phyloP scores from a whole-genome alignment of 2,888 invertebrate genomes.

The Hydroisotoma schaefferi region DNA sequence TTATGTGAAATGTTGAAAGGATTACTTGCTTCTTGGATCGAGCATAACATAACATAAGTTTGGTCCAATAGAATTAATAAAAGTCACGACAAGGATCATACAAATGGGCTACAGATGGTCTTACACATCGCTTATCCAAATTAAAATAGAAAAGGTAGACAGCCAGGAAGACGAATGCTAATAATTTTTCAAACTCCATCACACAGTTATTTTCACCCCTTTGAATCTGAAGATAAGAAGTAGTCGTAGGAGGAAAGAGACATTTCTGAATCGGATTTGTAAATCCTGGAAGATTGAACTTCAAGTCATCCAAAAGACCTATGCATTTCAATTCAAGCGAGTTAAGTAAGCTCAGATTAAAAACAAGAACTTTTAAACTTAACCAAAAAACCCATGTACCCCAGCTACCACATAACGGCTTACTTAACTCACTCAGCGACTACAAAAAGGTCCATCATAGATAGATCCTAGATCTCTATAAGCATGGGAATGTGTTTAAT shows the following conservation, averaged over 20 bases:
- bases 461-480: too few species aligned
- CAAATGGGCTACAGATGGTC: conserved; percentile 26
- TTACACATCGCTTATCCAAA: not conserved
- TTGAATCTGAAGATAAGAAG: too few species aligned
- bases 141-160: conserved; percentile 3
- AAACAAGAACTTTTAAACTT: too few species aligned
- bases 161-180: too few species aligned
- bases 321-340: too few species aligned
- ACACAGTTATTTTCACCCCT: not conserved
- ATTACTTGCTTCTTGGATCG: too few species aligned
- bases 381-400: too few species aligned
- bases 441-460: too few species aligned
- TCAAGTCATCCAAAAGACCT: not conserved
- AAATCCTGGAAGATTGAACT: conserved; percentile 7
- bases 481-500: not conserved
- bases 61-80: conserved; percentile 44
- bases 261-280: not conserved
- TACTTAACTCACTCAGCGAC: too few species aligned
- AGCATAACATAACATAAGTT: conserved; percentile 37
- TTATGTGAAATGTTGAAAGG: conserved; percentile 38
- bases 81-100: conserved; percentile 42
- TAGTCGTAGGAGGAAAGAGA: too few species aligned
- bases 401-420: too few species aligned
- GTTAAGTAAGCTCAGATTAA: too few species aligned
- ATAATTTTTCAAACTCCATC: not conserved